Base-by-base conservation (phyloP, 2,888 invertebrate species). In the Dysmachus trigonus region DNA sequence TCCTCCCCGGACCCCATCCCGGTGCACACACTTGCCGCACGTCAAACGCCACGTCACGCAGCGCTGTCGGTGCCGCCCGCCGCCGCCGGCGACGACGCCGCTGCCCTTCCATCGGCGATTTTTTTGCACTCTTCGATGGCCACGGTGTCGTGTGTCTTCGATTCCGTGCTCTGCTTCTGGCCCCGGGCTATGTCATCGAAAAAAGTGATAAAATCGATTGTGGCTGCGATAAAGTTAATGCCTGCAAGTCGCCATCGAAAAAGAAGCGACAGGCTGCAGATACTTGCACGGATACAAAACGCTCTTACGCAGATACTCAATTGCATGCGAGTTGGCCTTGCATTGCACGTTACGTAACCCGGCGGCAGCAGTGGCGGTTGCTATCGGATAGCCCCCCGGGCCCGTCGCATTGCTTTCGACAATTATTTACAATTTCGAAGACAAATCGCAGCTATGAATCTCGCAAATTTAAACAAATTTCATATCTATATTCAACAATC, bases 181-280 rank as follows among this genome's bases (percentile, higher is more conserved):
- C 27, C 62, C 62, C 62, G 62, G 62, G 35, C 33, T 73, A 73
- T 73, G 73, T 73, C 73, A 73, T 73, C 31, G n/a, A 15, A 73
- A 73, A 31, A 15, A 73, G 35, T 73, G 73, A 73, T 73, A 73
- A 73, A 73, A 73, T 73, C 73, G 35, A 73, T 73, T 31, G 73
- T 33, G 73, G 73, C 73, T 31, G 35, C 18, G 73, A 73, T 73
- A 35, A n/a, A 35, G 31, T 31, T 30, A 33, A 30, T 13, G 31
- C 7, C 35, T 31, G 35, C 31, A 5, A 73, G 31, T 73, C 35
- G 73, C 73, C 27, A n/a, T n/a, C n/a, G n/a, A n/a, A n/a, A n/a
- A n/a, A n/a, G 71, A 18, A 6, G 18, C 72, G 72, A 22, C 72
- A 27, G 31, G 72, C 15, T 7, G 18, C 31, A 13, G n/a, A 6